phyloP scores from a whole-genome alignment of 2,113 vertebrate species.

The Nothobranchius furzeri region DNA sequence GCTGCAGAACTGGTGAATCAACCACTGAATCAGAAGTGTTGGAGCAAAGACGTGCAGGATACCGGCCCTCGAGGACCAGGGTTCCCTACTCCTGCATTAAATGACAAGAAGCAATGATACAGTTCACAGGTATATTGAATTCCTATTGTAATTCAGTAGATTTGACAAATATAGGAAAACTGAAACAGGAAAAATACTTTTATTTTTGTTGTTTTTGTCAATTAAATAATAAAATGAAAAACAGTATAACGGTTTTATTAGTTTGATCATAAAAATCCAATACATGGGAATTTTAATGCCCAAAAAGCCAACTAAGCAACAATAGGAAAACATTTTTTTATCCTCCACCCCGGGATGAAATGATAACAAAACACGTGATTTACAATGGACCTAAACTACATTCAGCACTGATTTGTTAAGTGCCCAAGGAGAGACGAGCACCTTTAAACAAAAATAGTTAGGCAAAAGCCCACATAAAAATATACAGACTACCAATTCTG shows the following conservation, averaged over 20 bases:
- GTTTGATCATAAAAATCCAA: constrained; percentile 25
- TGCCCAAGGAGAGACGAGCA: constrained; percentile 31
- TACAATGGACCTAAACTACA: constrained; percentile 45
- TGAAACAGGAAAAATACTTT: constrained; percentile 2
- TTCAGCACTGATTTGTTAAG: constrained; percentile 31
- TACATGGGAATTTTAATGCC: constrained; percentile 29
- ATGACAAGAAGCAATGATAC: constrained; percentile 41
- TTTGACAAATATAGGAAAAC: constrained; percentile 22
- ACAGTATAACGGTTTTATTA: not conserved
- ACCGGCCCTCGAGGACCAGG: too few species aligned
- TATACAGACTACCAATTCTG: constrained; percentile 30
- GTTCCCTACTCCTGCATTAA: not conserved
- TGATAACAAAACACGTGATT: constrained; percentile 56
- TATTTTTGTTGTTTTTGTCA: not conserved
- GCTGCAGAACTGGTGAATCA: too few species aligned
- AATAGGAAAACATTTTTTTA: constrained; percentile 66
- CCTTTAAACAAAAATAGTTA: constrained; percentile 31
- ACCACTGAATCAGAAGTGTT: too few species aligned
- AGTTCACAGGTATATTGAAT: constrained; percentile 42
- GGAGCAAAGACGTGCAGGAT: too few species aligned
- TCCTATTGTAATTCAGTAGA: constrained; percentile 63
- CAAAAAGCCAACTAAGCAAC: constrained; percentile 32
- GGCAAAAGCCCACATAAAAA: constrained; percentile 48
- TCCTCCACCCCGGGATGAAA: constrained; percentile 49
- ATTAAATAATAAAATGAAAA: not conserved